Evolutionary conservation across 2,797 vertebrate species (phyloP), one percentile per base, ranked within the genome.

Genomic region (Strix occidentalis): DNA sequence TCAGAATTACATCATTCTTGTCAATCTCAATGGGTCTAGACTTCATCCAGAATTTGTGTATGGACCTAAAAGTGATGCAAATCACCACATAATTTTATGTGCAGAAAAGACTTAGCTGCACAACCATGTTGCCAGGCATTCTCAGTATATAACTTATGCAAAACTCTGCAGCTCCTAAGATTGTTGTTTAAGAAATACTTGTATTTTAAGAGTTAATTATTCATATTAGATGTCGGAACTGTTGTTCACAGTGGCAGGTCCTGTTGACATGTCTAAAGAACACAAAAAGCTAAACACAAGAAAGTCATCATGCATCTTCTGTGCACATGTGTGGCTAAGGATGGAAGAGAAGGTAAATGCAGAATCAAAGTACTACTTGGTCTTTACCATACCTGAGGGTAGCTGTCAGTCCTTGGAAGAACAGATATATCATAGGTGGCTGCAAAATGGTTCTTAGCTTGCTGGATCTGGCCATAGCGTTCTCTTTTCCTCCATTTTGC

Each of bases 401-500:
- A 99, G 96, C 98, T 98, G 98, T 99, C 99, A 77, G 98, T 98
- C 92, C 99, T 98, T 54, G 99, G 99, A 81, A 99, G 96, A 96
- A 99, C 99, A 8, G 99, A 99, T 92, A 99, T 98, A 57, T 99
- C 99, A 89, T 99, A 99, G 12, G 99, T 99, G 74, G 99, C 98
- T 48, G 99, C 98, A 89, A 99, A 99, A 97, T 99, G 99, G 75
- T 98, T 99, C 97, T 99, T 99, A 82, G 99, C 99, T 95, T 99
- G 99, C 84, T 99, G 99, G 94, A 99, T 99, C 97, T 99, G 99
- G n/a, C 99, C 99, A 84, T 99, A 99, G 9, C 99, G 99, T 96
- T 99, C 99, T 84, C 99, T 97, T 96, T 99, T 99, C 96, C 99
- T 98, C 99, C 99, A 99, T 94, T 99, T 99, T 10, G 99, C 99